Evolutionary conservation across 2,113 vertebrate species (phyloP).

Genomic region (Bubalus kerabau): DNA sequence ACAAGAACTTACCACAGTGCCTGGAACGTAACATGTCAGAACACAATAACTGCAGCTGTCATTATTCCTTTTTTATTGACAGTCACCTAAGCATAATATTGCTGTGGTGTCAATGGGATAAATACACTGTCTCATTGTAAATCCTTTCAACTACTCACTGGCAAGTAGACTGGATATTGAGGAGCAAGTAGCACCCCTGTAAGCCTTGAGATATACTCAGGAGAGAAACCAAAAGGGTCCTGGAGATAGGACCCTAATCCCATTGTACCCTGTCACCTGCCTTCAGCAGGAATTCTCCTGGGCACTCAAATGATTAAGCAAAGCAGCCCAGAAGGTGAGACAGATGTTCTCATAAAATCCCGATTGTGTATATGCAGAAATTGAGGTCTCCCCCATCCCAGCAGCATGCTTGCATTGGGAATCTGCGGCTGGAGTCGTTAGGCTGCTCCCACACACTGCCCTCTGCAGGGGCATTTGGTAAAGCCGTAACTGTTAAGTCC

Average conservation of each 20-base stretch:
- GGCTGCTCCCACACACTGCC: background rate
- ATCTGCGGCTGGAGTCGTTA: background rate
- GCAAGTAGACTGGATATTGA: background rate
- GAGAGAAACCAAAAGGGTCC: background rate
- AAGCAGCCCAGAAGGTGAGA: background rate
- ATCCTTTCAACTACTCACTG: background rate
- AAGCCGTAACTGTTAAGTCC: background rate
- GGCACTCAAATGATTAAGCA: background rate
- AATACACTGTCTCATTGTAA: background rate
- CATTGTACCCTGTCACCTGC: background rate
- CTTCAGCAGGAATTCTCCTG: background rate
- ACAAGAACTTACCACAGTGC: background rate
- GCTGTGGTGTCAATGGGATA: background rate
- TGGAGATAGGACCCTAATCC: background rate
- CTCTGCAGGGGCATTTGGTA: background rate
- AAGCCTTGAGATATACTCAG: background rate
- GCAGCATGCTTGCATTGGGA: background rate
- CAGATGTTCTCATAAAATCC: background rate
- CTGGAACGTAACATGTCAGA: background rate
- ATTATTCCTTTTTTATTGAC: background rate
- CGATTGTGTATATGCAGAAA: background rate
- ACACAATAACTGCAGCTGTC: background rate
- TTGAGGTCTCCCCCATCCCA: background rate
- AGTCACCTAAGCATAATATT: background rate
- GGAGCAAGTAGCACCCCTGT: background rate